phyloP scores from a whole-genome alignment of 2,888 invertebrate genomes.

The Holacanthella duospinosa region DNA sequence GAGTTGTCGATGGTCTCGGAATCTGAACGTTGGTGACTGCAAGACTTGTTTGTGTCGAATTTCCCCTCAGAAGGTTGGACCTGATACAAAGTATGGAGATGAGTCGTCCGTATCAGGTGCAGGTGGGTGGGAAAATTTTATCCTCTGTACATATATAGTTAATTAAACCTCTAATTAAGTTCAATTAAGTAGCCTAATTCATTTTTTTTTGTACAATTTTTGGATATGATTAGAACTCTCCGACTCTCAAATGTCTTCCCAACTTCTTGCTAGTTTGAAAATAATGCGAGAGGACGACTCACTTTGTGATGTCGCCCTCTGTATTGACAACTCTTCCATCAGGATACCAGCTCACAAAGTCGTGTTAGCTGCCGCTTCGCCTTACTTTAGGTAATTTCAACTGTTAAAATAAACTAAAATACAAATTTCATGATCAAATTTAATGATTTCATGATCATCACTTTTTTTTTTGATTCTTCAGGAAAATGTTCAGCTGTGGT shows the following conservation, averaged over 20 bases:
- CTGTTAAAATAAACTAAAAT: too few relatives aligned
- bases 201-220: not conserved
- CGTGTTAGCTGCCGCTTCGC: conserved; percentile 44
- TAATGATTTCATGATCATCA: not conserved
- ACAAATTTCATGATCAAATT: not conserved
- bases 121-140: conserved; percentile 17
- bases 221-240: conserved; percentile 21
- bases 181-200: not conserved
- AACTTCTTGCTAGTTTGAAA: conserved; percentile 30
- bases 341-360: conserved; percentile 41
- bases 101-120: conserved; percentile 21
- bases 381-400: conserved; percentile 40
- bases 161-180: not conserved
- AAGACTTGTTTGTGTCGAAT: conserved; percentile 36
- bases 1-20: conserved; percentile 35
- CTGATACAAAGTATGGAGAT: conserved; percentile 30
- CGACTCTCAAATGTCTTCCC: conserved; percentile 37
- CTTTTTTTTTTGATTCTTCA: conserved; percentile 13
- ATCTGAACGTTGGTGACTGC: conserved; percentile 35
- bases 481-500: conserved; percentile 39
- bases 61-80: conserved; percentile 33
- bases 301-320: conserved; percentile 35
- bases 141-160: not conserved
- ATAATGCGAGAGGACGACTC: conserved; percentile 36
- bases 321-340: conserved; percentile 29